Percentiles rank a stretch among this genome's conserved stretches.
These are phyloP conservation scores for Pleuronectes platessa DNA, from an alignment of 2,113 vertebrate genomes.

Conservation along the genomic window DNA sequence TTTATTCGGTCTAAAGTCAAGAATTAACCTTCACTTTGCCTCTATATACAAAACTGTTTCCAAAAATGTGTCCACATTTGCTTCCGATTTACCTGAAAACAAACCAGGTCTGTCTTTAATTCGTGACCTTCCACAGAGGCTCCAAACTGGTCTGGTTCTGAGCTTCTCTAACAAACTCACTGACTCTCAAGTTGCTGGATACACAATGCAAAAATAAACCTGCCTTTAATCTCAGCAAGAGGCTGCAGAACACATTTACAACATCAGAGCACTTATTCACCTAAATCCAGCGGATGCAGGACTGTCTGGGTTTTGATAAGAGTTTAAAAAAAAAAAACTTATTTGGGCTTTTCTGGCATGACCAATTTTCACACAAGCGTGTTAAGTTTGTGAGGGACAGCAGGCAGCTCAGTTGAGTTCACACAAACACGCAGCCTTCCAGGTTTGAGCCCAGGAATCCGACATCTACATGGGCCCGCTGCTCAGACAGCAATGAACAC, in stretches of 20 bases:
- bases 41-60: not conserved
- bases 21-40: not conserved
- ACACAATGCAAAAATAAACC: constrained; percentile 48
- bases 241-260: constrained; percentile 6
- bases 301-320: constrained; percentile 28
- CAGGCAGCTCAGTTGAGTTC: constrained; percentile 14
- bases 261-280: constrained; percentile 7
- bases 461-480: not conserved
- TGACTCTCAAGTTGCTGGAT: constrained; percentile 29
- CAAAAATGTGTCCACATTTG: not conserved
- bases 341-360: constrained; percentile 35
- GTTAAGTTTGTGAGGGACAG: constrained; percentile 16
- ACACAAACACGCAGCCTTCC: constrained; percentile 10
- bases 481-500: constrained; percentile 1
- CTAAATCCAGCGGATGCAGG: constrained; percentile 29
- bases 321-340: constrained; percentile 16
- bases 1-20: not conserved
- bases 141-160: constrained; percentile 29
- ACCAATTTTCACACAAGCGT: constrained; percentile 24
- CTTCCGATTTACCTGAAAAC: constrained; percentile 15
- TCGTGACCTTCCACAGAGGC: constrained; percentile 13
- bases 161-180: constrained; percentile 39
- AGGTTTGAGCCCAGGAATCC: constrained; percentile 2
- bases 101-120: constrained; percentile 32
- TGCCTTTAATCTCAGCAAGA: constrained; percentile 38